Base-by-base conservation (phyloP, 2,113 vertebrate genomes). In the Oreochromis tanganicae region DNA sequence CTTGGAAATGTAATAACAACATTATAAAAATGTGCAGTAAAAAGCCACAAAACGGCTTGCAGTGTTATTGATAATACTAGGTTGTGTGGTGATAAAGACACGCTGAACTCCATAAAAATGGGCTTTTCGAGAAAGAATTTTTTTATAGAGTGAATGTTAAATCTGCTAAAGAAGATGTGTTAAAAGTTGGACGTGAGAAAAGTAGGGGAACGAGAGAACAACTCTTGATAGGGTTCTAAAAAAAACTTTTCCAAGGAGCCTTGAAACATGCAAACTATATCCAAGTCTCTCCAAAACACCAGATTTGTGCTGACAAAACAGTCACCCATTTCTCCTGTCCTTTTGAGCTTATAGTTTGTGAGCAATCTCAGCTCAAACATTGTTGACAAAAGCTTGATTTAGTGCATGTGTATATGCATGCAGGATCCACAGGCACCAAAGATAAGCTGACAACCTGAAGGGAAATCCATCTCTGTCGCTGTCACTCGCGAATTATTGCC, bases 371-470 rank as follows among this genome's bases (percentile, higher is more conserved):
- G 90, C 89, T 96, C 96, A 93, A 95, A 96, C 96, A 94, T 90
- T 90, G 84, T 50, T 93, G 94, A 96, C 94, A 95, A 95, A 95
- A 93, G 83, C 88, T 92, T 95, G 94, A 95, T 95, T 93, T 92
- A 93, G 93, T 93, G 78, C 85, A 82, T 32, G 71, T 63, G 41
- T 90, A 84, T 63, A 91, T 95, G 87, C 88, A 91, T 94, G 86
- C 90, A 88, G 87, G 75, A 84, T 94, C 84, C 84, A 56, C 61
- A 63, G 93, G 89, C 92, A 89, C 84, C 94, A 84, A 91, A 96
- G 95, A 96, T 87, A 95, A 95, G 96, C 89, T 91, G 94, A 89
- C 88, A 89, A 91, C 93, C 95, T 92, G 85, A 71, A 90, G 93
- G 93, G 91, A 95, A 92, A 96, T 95, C 94, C 90, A 95, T 96